Conservation (phyloP, 2,113 vertebrate species). For the Colaptes auratus region DNA sequence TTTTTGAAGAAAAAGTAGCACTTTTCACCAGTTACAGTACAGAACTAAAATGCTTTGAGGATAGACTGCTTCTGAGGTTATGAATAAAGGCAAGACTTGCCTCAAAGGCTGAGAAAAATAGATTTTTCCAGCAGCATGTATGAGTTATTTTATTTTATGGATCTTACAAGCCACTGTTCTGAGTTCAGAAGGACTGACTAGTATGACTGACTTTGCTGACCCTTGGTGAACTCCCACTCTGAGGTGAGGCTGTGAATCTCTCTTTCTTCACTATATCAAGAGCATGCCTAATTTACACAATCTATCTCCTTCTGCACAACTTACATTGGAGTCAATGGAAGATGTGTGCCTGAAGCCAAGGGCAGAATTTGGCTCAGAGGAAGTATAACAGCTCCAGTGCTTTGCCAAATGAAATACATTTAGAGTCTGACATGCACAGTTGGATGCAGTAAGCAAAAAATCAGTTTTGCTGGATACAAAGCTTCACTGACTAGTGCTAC, state of each 20-base stretch:
- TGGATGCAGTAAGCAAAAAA: slow-evolving; percentile 61
- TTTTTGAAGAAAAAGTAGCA: background rate
- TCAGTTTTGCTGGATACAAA: slow-evolving; percentile 40
- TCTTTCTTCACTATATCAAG: background rate
- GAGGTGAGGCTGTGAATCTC: background rate
- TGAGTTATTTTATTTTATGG: slow-evolving; percentile 7
- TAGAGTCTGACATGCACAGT: slow-evolving; percentile 65
- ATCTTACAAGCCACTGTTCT: background rate
- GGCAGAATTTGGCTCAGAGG: slow-evolving; percentile 56
- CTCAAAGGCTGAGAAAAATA: slow-evolving; percentile 1
- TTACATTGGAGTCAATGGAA: slow-evolving; percentile 60
- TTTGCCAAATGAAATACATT: slow-evolving; percentile 70
- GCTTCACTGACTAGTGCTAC: slow-evolving; percentile 8
- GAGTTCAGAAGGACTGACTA: background rate
- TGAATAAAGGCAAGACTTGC: background rate
- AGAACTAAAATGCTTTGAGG: background rate
- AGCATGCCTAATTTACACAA: slow-evolving; percentile 51
- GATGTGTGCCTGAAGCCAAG: slow-evolving; percentile 56
- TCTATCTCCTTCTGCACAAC: slow-evolving; percentile 37
- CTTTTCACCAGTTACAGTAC: background rate
- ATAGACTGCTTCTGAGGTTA: background rate
- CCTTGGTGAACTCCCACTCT: slow-evolving; percentile 17
- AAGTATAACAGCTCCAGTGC: slow-evolving; percentile 34
- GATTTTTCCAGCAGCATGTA: background rate
- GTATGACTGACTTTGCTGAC: background rate